A percentile compares a stretch with the other conserved stretches of the same genome.
These are phyloP conservation scores for Thalpophila matura DNA, from an alignment of 2,888 invertebrate genomes.

Conservation along the genomic window DNA sequence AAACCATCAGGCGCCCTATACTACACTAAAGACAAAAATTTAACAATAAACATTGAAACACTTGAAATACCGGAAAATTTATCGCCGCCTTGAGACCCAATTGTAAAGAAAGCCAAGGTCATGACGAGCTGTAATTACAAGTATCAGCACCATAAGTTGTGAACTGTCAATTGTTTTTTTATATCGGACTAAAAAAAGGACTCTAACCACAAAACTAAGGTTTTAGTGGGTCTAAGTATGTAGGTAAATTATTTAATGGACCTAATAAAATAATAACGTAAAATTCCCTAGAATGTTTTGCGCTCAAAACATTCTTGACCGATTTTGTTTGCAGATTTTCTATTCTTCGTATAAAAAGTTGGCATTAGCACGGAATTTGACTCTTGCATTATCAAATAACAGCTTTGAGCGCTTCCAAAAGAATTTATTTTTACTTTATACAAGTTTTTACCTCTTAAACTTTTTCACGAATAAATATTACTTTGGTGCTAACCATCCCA, in stretches of 20 bases:
- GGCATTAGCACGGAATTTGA: conserved; percentile 34
- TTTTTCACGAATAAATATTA: neutral
- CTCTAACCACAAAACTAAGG: too few species aligned
- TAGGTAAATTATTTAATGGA: too few species aligned
- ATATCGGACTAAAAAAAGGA: too few species aligned
- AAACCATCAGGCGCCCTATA: neutral
- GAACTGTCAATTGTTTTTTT: too few species aligned
- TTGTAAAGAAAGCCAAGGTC: conserved; percentile 74
- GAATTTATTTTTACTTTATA: conserved; percentile 32
- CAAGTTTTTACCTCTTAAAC: neutral
- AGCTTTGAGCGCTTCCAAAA: neutral
- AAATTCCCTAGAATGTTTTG: too few species aligned
- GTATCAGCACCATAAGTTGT: conserved; percentile 54
- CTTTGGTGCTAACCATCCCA: neutral
- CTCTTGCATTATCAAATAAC: conserved; percentile 11
- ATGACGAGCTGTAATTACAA: conserved; percentile 69
- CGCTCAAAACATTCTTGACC: too few species aligned
- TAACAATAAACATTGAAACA: conserved; percentile 62
- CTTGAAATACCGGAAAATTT: conserved; percentile 73
- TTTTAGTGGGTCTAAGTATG: too few species aligned
- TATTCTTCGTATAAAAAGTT: conserved; percentile 24
- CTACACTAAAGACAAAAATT: conserved; percentile 25
- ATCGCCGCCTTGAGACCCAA: conserved; percentile 67
- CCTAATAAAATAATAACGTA: too few species aligned
- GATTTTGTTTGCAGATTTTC: too few species aligned